These are phyloP conservation scores for Crotalus viridis DNA, from an alignment of 2,113 vertebrate species.

Conservation along the genomic window DNA sequence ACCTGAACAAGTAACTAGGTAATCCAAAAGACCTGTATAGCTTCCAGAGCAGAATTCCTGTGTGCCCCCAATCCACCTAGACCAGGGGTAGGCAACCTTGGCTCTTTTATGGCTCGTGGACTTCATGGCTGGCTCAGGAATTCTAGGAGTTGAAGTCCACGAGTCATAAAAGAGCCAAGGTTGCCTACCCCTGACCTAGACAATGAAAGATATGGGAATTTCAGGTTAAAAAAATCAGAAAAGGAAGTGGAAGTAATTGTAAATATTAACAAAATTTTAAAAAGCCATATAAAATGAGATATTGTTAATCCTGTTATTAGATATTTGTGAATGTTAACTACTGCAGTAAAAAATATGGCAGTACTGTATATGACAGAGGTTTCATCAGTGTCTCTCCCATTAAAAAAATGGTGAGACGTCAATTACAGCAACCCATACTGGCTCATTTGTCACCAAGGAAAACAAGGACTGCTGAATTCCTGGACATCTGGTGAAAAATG, in stretches of 20 bases:
- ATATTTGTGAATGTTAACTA: not conserved
- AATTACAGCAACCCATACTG: not conserved
- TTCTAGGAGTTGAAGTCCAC: too few relatives aligned
- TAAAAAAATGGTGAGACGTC: not conserved
- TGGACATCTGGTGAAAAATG: not conserved
- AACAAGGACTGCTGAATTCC: not conserved
- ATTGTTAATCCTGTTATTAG: not conserved
- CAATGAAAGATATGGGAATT: not conserved
- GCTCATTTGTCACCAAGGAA: not conserved
- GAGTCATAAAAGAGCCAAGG: too few relatives aligned
- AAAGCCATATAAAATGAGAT: not conserved
- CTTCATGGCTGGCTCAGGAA: too few relatives aligned
- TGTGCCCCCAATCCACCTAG: not conserved
- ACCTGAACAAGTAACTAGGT: not conserved
- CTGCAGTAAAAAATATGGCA: not conserved
- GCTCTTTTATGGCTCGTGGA: too few relatives aligned
- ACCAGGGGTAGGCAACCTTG: too few relatives aligned
- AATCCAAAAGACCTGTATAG: not conserved
- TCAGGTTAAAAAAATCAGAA: not conserved
- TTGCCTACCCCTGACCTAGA: too few relatives aligned
- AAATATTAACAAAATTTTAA: not conserved
- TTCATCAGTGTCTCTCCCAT: not conserved
- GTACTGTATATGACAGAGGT: not conserved
- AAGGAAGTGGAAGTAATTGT: not conserved
- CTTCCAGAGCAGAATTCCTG: not conserved